Percentiles rank a stretch among this genome's conserved stretches.
Evolutionary conservation across 2,113 vertebrate genomes (phyloP).

Genomic region (Shinisaurus crocodilurus): DNA sequence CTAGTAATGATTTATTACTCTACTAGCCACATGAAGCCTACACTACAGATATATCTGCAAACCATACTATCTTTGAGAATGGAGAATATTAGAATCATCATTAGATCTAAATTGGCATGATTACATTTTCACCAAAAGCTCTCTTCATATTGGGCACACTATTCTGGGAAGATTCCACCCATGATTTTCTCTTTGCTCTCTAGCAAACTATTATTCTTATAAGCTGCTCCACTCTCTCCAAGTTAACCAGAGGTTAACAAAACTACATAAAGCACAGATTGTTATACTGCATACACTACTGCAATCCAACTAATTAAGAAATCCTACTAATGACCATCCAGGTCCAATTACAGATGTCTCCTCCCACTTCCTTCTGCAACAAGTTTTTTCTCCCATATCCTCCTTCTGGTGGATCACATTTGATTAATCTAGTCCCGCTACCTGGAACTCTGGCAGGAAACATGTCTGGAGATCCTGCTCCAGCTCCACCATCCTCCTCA

Average conservation of each 20-base stretch:
- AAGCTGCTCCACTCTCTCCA: neutral
- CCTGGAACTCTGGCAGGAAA: constrained; percentile 90
- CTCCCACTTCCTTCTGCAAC: neutral
- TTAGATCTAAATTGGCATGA: neutral
- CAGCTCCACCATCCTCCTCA: constrained; percentile 89
- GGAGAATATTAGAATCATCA: neutral
- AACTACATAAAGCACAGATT: neutral
- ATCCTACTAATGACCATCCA: neutral
- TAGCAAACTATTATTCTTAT: neutral
- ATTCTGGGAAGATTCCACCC: neutral
- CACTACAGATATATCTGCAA: neutral
- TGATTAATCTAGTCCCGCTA: constrained; percentile 58
- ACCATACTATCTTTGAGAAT: neutral
- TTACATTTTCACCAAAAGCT: neutral
- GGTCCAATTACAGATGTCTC: neutral
- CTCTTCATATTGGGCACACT: neutral
- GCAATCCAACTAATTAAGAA: neutral
- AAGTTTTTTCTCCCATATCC: neutral
- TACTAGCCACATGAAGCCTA: neutral
- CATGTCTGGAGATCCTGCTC: constrained; percentile 86
- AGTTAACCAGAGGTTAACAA: neutral
- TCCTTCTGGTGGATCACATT: neutral
- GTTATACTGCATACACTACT: neutral
- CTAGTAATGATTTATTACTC: neutral
- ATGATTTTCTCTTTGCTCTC: neutral